Evolutionary conservation across 2,888 invertebrate genomes (phyloP).

Genomic region (Apocheima hispidaria): DNA sequence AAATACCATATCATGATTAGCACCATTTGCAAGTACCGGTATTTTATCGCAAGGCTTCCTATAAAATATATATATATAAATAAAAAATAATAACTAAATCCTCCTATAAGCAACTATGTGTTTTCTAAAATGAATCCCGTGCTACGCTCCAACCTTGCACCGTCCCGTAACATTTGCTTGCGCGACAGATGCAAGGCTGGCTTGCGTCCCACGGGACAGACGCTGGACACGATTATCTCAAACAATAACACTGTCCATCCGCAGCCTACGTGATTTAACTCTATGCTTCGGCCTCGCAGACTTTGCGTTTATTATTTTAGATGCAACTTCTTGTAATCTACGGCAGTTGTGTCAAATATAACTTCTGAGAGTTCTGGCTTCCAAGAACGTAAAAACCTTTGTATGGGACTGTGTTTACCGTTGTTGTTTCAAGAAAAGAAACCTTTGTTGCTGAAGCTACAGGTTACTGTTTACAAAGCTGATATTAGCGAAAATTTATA

Average conservation of each 20-base stretch:
- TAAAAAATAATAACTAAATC: too few relatives aligned
- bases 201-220: constrained; percentile 60
- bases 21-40: too few relatives aligned
- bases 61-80: too few relatives aligned
- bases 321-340: constrained; percentile 46
- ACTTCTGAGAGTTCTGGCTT: constrained; percentile 55
- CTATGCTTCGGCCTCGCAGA: constrained; percentile 41
- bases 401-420: constrained; percentile 2
- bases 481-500: too few relatives aligned
- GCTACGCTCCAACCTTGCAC: constrained; percentile 42
- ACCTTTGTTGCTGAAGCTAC: neutral
- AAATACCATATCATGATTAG: too few relatives aligned
- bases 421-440: neutral
- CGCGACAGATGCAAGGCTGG: constrained; percentile 77
- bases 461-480: neutral
- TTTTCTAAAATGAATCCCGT: too few relatives aligned
- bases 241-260: constrained; percentile 55
- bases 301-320: constrained; percentile 69
- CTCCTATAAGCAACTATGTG: too few relatives aligned
- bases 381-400: constrained; percentile 40
- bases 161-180: constrained; percentile 60
- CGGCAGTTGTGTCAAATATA: constrained; percentile 7
- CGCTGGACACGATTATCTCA: constrained; percentile 63
- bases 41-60: too few relatives aligned
- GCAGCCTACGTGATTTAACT: constrained; percentile 50